These are phyloP conservation scores for Xiphias gladius DNA, from an alignment of 2,113 vertebrate genomes.

Conservation along the genomic window DNA sequence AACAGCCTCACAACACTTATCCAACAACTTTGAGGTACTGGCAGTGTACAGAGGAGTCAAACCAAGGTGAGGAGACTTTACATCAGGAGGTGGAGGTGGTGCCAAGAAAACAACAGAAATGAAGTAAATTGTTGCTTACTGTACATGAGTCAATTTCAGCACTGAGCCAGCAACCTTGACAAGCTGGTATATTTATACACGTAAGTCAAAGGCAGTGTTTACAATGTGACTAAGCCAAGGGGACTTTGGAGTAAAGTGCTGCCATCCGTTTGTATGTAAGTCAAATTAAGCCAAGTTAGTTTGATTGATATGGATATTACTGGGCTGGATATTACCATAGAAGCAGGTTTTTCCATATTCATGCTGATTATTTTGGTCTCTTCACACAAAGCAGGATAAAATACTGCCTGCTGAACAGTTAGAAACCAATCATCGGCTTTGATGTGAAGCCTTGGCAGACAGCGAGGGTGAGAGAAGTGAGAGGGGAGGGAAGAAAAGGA, in stretches of 20 bases:
- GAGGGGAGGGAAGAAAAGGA: constrained; percentile 56
- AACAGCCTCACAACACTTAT: constrained; percentile 32
- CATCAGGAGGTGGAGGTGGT: constrained; percentile 49
- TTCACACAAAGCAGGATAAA: constrained; percentile 78
- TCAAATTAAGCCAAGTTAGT: constrained; percentile 81
- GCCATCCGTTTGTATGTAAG: constrained; percentile 78
- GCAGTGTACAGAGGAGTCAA: constrained; percentile 36
- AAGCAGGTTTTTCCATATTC: constrained; percentile 80
- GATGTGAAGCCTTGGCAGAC: constrained; percentile 80
- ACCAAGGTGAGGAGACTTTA: constrained; percentile 67
- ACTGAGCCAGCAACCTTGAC: constrained; percentile 79
- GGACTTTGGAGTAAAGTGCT: constrained; percentile 71
- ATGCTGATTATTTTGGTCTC: constrained; percentile 83
- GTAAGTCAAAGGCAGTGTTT: constrained; percentile 69
- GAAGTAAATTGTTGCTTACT: constrained; percentile 69
- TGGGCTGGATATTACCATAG: constrained; percentile 78
- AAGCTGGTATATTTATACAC: constrained; percentile 68
- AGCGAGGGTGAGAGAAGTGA: constrained; percentile 67
- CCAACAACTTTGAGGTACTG: constrained; percentile 64
- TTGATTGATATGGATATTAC: constrained; percentile 83
- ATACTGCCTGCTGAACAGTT: constrained; percentile 78
- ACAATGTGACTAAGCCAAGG: constrained; percentile 76
- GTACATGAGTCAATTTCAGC: constrained; percentile 54
- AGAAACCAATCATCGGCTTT: constrained; percentile 80
- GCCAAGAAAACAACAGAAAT: constrained; percentile 59